Evolutionary conservation across 2,888 invertebrate genomes (phyloP), one percentile per base, ranked within the genome.

Genomic region (Disparrhopalites patrizii): DNA sequence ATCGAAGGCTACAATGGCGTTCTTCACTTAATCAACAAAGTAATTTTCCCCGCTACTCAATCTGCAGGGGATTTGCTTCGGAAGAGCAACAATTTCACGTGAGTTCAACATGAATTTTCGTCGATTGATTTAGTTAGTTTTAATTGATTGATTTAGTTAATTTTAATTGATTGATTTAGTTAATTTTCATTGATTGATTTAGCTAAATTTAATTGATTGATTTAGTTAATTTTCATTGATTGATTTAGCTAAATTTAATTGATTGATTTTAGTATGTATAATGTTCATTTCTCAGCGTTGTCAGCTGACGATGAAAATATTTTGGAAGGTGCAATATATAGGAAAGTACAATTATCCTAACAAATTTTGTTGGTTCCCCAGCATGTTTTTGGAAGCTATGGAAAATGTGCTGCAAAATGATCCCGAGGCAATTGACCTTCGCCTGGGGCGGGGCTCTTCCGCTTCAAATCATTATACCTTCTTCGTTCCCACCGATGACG

Each of bases 401-500:
- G 78, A 78, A 55, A 75, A 73, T 62, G 77, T 79, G 27, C 75
- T 76, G 68, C 72, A 75, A 55, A 70, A 70, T 1, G 77, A 77
- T 36, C 77, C 78, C 0, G 73, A 76, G 13, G 73, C 76, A 1
- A 72, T 78, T 57, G 77, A 77, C 51, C 36, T 63, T 27, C 68
- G 70, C 8, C 73, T 71, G 23, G 70, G 74, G n/a, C 64, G 66
- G 47, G 61, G 52, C 40, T 20, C 75, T 73, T 65, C 66, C 1
- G 62, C 55, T 57, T 27, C 75, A 74, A 68, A 67, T 3, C 71
- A 71, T 67, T 86, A 86, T 77, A 87, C 88, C 0, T 84, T 88
- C 76, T 86, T 88, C 77, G 87, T 87, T 55, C 88, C 87, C 7
- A 84, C 82, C 7, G 86, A 88, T 78, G 81, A 81, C 36, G 87